These are phyloP conservation scores for Halcyon chelicuti DNA, from an alignment of 2,797 vertebrate genomes.

Conservation along the genomic window DNA sequence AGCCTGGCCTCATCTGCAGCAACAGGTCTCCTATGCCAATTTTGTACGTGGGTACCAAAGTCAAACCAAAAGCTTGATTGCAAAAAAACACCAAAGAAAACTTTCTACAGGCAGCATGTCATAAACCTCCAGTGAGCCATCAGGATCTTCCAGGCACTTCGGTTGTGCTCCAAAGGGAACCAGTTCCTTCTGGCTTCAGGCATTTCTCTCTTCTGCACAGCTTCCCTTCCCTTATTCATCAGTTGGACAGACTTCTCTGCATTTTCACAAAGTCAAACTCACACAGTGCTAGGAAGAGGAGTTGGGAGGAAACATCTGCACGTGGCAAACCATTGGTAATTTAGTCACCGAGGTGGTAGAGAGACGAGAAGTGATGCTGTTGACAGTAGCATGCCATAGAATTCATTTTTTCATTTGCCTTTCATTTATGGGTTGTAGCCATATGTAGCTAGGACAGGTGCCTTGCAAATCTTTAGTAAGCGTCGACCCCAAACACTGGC, in stretches of 20 bases:
- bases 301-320: not conserved
- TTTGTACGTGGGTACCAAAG: not conserved
- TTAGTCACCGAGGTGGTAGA: not conserved
- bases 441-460: not conserved
- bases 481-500: not conserved
- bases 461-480: not conserved
- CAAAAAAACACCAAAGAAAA: not conserved
- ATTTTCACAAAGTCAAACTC: not conserved
- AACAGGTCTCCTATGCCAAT: fast-evolving
- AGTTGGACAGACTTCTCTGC: not conserved
- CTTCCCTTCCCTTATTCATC: not conserved
- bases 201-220: not conserved
- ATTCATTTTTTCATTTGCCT: not conserved
- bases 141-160: not conserved
- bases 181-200: not conserved
- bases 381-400: not conserved
- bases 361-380: not conserved
- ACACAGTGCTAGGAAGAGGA: not conserved
- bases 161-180: not conserved
- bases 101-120: not conserved
- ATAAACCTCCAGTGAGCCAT: not conserved
- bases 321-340: not conserved
- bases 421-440: not conserved
- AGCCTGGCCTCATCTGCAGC: not conserved
- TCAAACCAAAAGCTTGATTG: not conserved